Conservation (phyloP, 2,888 invertebrate genomes). For the Mayetiola destructor region DNA sequence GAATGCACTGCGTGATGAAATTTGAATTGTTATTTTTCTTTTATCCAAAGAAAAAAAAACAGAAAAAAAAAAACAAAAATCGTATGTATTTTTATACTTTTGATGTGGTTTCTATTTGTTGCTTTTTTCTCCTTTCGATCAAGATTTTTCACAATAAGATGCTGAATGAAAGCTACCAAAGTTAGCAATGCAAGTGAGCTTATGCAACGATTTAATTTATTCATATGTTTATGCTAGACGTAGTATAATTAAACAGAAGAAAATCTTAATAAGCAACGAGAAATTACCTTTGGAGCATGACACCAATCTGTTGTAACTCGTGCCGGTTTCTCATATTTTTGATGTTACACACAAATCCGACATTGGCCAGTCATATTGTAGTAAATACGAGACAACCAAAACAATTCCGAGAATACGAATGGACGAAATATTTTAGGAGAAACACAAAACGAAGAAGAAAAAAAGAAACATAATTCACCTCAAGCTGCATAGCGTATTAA, state of each 20-base stretch:
- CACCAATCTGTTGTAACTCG: constrained; percentile 5
- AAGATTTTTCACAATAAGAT: no score
- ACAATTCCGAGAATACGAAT: not conserved
- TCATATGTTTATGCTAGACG: constrained; percentile 11
- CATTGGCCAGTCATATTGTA: not conserved
- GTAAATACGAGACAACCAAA: no score
- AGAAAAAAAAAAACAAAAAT: no score
- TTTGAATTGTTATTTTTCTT: no score
- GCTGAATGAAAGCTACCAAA: no score
- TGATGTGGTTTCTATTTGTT: no score
- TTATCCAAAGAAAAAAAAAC: no score
- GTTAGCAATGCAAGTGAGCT: not conserved
- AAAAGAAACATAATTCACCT: not conserved
- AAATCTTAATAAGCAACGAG: not conserved
- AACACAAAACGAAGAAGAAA: not conserved
- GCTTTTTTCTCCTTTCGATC: no score
- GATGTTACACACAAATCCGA: not conserved
- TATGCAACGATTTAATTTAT: not conserved
- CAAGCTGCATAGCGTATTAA: not conserved
- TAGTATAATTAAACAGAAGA: not conserved
- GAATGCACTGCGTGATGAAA: no score
- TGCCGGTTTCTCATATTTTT: no score
- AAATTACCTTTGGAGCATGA: not conserved
- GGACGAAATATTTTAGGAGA: no score
- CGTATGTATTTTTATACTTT: no score